phyloP scores from a whole-genome alignment of 2,797 vertebrate genomes.

The Phalanger gymnotis region DNA sequence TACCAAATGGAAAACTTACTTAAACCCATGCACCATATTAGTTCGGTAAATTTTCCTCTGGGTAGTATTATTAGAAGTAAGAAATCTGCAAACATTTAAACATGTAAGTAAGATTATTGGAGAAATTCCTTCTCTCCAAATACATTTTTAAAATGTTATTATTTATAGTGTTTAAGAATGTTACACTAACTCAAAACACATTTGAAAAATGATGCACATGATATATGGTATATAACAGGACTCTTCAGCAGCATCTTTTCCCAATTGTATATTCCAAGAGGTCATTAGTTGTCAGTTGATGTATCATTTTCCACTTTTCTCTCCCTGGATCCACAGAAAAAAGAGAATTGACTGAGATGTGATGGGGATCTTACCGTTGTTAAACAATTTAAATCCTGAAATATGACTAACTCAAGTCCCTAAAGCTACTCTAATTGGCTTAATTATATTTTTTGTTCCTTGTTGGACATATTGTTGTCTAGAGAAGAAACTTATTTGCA shows the following conservation, averaged over 20 bases:
- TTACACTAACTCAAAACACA: conserved; percentile 56
- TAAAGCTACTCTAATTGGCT: background rate
- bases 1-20: background rate
- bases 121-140: conserved; percentile 54
- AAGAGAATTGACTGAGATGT: background rate
- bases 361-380: background rate
- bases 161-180: conserved; percentile 42
- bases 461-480: background rate
- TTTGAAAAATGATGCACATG: conserved; percentile 22
- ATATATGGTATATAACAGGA: conserved; percentile 5
- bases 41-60: conserved; percentile 31
- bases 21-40: conserved; percentile 6
- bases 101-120: conserved; percentile 65
- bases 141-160: conserved; percentile 44
- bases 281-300: background rate
- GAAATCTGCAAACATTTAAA: conserved; percentile 70
- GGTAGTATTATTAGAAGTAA: conserved; percentile 51
- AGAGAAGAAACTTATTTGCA: background rate
- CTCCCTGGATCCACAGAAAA: background rate
- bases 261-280: conserved; percentile 40
- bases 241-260: background rate
- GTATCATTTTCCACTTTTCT: background rate
- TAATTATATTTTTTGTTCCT: background rate
- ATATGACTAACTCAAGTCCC: background rate
- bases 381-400: background rate